Conservation (phyloP, 2,888 invertebrate genomes). For the Platycheirus rosarum region DNA sequence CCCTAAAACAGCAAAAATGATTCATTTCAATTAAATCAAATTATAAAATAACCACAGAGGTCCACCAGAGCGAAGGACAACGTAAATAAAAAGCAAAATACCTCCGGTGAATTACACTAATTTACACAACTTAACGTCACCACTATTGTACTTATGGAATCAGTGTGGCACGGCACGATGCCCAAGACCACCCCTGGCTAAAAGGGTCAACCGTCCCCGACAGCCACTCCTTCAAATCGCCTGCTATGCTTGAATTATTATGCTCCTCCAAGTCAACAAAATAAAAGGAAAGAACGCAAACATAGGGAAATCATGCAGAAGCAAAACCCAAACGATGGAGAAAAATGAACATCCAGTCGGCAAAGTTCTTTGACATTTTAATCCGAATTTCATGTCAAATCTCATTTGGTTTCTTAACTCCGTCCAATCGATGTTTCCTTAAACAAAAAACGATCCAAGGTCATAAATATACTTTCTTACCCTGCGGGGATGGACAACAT, state of each 20-base stretch:
- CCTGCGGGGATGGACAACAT: constrained; percentile 19
- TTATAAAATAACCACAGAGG: constrained; percentile 56
- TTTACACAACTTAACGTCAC: constrained; percentile 61
- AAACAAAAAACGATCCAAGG: neutral
- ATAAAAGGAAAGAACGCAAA: constrained; percentile 24
- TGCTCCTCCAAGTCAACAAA: constrained; percentile 16
- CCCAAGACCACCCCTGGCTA: constrained; percentile 41
- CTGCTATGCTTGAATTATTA: constrained; percentile 60
- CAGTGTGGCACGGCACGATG: constrained; percentile 2
- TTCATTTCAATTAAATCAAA: constrained; percentile 58
- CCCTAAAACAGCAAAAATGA: no score
- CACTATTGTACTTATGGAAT: constrained; percentile 40
- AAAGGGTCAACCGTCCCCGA: constrained; percentile 71
- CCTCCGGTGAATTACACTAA: constrained; percentile 54
- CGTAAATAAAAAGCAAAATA: constrained; percentile 26
- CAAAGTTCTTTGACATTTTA: constrained; percentile 68
- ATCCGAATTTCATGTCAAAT: constrained; percentile 59
- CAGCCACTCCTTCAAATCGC: constrained; percentile 67
- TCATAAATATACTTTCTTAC: constrained; percentile 28
- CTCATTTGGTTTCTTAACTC: constrained; percentile 8
- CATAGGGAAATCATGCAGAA: constrained; percentile 27
- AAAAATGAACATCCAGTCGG: constrained; percentile 24
- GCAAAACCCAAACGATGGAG: constrained; percentile 23
- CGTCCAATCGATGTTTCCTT: constrained; percentile 1
- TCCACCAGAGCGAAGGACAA: constrained; percentile 16